Evolutionary conservation across 2,888 invertebrate species (phyloP), one percentile per base, ranked within the genome.

Genomic region (Pristionchus mayeri): DNA sequence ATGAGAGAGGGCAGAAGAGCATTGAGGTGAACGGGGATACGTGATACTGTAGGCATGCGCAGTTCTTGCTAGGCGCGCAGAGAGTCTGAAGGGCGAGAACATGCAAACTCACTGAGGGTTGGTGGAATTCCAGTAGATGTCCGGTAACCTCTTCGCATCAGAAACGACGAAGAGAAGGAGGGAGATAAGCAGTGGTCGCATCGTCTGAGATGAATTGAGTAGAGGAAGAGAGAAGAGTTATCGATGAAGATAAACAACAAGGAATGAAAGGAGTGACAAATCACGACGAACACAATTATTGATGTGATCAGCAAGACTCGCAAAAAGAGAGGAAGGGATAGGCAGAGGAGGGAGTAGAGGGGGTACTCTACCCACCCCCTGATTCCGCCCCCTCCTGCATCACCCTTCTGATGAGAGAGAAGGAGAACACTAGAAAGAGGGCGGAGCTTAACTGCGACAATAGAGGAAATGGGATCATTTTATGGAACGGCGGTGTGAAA

Each of bases 41-140:
- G 24, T 60, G 57, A 24, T 60, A 60, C 57, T 27, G 57, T 60
- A 60, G 57, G 54, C 1, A 7, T 7, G 57, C 9, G 57, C 57
- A 11, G 57, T 27, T 57, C 57, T 57, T 57, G 27, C 9, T 6
- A 4, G 30, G 3, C 57, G 27, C 52, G 57, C 18, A 13, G 27
- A 44, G 34, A 44, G 40, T 11, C 1, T 75, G 34, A 63, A 30
- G 34, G 13, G 30, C 27, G 11, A 63, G 34, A 60, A n/a, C n/a
- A 54, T 54, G 18, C 37, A n/a, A 67, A 78, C 76, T 78, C 18
- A 78, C 76, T 30, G 76, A 50, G 76, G 50, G 50, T 78, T 78
- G 48, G 76, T 50, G 13, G 50, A 50, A 27, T 78, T 78, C 76
- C 76, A 78, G 76, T 78, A 78, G 76, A 78, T 78, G 24, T 78